Percentiles rank a stretch among this genome's conserved stretches.
Evolutionary conservation across 92 coral and sea anemone species (phyloP).

Genomic region (Anthopleura xanthogrammica): DNA sequence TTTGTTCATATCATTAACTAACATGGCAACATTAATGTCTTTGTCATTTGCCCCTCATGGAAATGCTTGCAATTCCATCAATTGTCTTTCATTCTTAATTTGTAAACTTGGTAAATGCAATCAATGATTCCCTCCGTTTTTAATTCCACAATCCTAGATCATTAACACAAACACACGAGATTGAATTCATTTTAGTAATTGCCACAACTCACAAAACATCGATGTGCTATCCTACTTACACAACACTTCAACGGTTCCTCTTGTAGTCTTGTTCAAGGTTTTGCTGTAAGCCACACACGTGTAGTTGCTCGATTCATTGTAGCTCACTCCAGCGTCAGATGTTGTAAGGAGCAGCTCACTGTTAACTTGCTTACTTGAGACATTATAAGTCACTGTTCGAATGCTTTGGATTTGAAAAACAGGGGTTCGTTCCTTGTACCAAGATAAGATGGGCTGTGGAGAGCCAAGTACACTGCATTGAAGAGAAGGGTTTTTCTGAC

Average conservation of each 20-base stretch:
- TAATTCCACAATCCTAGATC: too few relatives aligned
- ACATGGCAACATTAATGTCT: too few relatives aligned
- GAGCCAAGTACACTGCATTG: not conserved
- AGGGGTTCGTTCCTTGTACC: not conserved
- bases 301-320: constrained; percentile 51
- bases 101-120: too few relatives aligned
- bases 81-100: too few relatives aligned
- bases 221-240: not conserved
- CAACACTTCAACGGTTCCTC: not conserved
- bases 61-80: too few relatives aligned
- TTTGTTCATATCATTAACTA: too few relatives aligned
- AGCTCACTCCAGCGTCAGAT: constrained; percentile 20
- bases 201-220: too few relatives aligned
- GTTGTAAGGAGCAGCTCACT: constrained; percentile 44
- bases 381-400: not conserved
- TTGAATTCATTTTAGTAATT: too few relatives aligned
- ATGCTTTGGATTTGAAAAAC: not conserved
- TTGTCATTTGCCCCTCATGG: too few relatives aligned
- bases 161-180: too few relatives aligned
- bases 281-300: constrained; percentile 46
- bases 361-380: constrained; percentile 11
- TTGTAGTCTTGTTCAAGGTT: not conserved
- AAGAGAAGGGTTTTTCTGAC: not conserved
- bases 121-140: too few relatives aligned
- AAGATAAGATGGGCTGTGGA: not conserved